phyloP scores from a whole-genome alignment of 1,140 invertebrate species.

The Drosophila subpulchrella region DNA sequence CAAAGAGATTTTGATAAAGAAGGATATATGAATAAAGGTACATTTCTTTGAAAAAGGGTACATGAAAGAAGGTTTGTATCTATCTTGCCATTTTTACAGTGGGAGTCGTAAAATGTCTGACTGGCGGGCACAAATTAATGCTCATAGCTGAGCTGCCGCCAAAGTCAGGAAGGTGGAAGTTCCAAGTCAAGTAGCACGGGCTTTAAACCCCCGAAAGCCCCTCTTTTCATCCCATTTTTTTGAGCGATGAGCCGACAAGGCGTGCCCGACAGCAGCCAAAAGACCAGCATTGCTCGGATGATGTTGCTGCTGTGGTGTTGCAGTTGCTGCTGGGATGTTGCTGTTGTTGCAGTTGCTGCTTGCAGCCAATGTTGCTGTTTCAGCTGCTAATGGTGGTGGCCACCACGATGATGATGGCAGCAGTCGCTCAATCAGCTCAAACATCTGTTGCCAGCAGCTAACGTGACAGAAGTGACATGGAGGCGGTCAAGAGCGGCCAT shows the following conservation, averaged over 20 bases:
- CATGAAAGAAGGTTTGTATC: conserved; percentile 25
- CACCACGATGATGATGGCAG: conserved; percentile 18
- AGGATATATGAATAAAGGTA: background rate
- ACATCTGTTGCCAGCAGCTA: conserved; percentile 68
- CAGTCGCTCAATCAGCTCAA: conserved; percentile 71
- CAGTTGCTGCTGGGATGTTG: conserved; percentile 28
- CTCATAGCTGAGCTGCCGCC: conserved; percentile 53
- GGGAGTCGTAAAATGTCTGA: conserved; percentile 72
- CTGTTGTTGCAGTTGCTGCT: conserved; percentile 16
- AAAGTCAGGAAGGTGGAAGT: conserved; percentile 51
- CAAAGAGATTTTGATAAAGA: background rate
- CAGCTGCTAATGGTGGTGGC: conserved; percentile 43
- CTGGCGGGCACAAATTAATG: conserved; percentile 76
- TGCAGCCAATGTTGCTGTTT: conserved; percentile 10
- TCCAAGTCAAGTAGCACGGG: conserved; percentile 68
- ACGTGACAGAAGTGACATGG: conserved; percentile 58
- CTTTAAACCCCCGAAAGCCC: background rate
- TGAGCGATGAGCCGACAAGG: conserved; percentile 59
- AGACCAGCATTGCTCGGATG: conserved; percentile 34
- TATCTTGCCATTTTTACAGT: conserved; percentile 52
- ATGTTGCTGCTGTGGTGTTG: conserved; percentile 24
- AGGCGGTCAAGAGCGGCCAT: conserved; percentile 50
- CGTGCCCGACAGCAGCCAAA: conserved; percentile 56
- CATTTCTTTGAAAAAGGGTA: background rate
- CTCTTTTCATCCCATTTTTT: conserved; percentile 7